Base-by-base conservation (phyloP, 2,113 vertebrate species). In the Oostethus manadensis region DNA sequence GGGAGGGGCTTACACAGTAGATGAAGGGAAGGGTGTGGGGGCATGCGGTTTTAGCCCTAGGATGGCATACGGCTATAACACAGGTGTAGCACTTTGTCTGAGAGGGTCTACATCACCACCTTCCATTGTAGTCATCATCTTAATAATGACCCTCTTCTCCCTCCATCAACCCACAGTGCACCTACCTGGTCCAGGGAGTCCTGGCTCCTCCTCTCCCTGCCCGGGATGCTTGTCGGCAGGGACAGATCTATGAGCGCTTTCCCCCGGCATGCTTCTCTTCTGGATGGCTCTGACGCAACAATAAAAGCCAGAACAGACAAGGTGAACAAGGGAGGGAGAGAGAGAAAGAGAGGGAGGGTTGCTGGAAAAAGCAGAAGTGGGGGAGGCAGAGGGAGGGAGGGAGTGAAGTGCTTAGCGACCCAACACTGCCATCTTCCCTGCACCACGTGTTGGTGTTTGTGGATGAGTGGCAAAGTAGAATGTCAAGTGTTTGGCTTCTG, bases 131-230 rank as follows among this genome's bases (percentile, higher is more conserved):
- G 33, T n/a, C 8, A 29, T 9, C 29, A 5, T 10, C 23, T 6
- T 54, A 35, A 33, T 10, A 54, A 14, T 5, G 10, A n/a, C 50
- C 22, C 9, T 1, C 8, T 51, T 29, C 38, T 1, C 38, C 56
- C 38, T 51, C 53, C 48, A 35, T 20, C 11, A 63, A 26, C 33
- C 60, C 62, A 57, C 53, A 46, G 23, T 68, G 56, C 68, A 84
- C 90, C 76, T 88, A 91, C 90, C 91, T 90, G 90, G 78, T 85
- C 86, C 84, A 50, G 82, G 86, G 68, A 90, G 84, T 56, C 86
- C 85, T 23, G 82, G 78, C 46, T 89, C 84, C 54, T 88, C 76
- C 42, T 77, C 79, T 64, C 71, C 86, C 64, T 55, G 74, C 56
- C 87, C 87, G 20, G 80, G 78, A 66, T 84, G 82, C 54, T 84